phyloP scores from a whole-genome alignment of 1,140 invertebrate species.

The Drosophila rufa region DNA sequence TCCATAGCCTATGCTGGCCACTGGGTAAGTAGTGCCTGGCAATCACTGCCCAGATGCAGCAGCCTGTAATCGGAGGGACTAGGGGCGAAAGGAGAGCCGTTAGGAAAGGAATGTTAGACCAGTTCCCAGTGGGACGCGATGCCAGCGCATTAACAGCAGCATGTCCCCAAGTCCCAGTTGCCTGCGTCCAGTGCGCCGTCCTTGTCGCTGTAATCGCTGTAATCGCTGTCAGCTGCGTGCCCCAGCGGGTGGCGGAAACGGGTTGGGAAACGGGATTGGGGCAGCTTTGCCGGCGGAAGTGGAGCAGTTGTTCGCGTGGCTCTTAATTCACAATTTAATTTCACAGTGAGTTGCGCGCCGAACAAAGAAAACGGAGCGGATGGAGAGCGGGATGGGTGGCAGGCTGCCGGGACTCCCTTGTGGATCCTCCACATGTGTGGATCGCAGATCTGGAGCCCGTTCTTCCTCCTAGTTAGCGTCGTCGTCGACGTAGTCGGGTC shows the following conservation, averaged over 20 bases:
- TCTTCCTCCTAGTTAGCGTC: conserved; percentile 6
- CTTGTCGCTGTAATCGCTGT: conserved; percentile 14
- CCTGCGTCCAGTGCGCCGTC: not conserved
- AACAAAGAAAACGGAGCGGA: conserved; percentile 44
- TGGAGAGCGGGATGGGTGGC: conserved; percentile 2
- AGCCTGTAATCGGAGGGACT: not conserved
- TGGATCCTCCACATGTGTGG: conserved; percentile 13
- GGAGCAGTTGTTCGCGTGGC: conserved; percentile 29
- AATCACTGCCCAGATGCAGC: not conserved
- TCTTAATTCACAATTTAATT: conserved; percentile 81
- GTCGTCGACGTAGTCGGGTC: conserved; percentile 3
- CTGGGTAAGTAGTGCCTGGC: not conserved
- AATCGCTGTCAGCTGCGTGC: conserved; percentile 22
- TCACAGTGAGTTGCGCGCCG: conserved; percentile 66
- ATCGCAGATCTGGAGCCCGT: conserved; percentile 6
- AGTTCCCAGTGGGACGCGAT: conserved; percentile 44
- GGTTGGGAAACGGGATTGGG: not conserved
- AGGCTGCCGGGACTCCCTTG: not conserved
- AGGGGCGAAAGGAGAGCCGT: not conserved
- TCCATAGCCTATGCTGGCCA: too few relatives aligned
- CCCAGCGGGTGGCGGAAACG: conserved; percentile 15
- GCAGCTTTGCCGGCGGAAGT: not conserved
- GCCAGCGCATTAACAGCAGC: conserved; percentile 62
- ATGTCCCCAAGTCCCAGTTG: conserved; percentile 28
- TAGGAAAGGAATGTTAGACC: conserved; percentile 48